Conservation (phyloP, 2,888 invertebrate species). For the Cremastinae sp. region DNA sequence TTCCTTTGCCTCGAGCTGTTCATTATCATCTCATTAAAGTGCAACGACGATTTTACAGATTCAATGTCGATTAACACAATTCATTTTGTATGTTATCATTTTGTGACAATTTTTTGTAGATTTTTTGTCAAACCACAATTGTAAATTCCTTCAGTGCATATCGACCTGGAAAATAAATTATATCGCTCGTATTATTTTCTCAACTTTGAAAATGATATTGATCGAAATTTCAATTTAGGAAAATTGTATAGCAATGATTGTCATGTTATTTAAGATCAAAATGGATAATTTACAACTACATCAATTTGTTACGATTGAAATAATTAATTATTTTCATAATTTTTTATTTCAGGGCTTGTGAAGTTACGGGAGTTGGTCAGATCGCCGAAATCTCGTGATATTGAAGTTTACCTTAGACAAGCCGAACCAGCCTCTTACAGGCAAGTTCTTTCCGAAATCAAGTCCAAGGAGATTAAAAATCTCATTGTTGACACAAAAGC, state of each 20-base stretch:
- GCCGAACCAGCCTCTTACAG: constrained; percentile 85
- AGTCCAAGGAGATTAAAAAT: constrained; percentile 88
- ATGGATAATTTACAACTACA: too few species aligned
- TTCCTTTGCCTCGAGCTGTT: neutral
- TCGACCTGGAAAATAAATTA: too few species aligned
- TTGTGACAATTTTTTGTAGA: neutral
- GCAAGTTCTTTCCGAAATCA: constrained; percentile 86
- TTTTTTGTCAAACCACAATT: neutral
- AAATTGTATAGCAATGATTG: too few species aligned
- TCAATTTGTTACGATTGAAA: too few species aligned
- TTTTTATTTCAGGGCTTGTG: constrained; percentile 82
- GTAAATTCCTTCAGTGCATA: too few species aligned
- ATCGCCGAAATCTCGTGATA: constrained; percentile 83
- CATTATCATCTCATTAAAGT: constrained; percentile 14
- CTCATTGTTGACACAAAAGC: constrained; percentile 89
- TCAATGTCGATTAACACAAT: too few species aligned
- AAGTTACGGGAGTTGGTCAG: constrained; percentile 87
- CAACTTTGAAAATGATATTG: too few species aligned
- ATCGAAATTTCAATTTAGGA: too few species aligned
- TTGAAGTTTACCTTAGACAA: constrained; percentile 87
- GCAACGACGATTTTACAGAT: too few species aligned
- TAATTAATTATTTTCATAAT: neutral
- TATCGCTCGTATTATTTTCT: too few species aligned
- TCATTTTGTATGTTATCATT: too few species aligned
- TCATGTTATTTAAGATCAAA: too few species aligned